Base-by-base conservation (phyloP, 2,113 vertebrate species). In the Pelodiscus sinensis region DNA sequence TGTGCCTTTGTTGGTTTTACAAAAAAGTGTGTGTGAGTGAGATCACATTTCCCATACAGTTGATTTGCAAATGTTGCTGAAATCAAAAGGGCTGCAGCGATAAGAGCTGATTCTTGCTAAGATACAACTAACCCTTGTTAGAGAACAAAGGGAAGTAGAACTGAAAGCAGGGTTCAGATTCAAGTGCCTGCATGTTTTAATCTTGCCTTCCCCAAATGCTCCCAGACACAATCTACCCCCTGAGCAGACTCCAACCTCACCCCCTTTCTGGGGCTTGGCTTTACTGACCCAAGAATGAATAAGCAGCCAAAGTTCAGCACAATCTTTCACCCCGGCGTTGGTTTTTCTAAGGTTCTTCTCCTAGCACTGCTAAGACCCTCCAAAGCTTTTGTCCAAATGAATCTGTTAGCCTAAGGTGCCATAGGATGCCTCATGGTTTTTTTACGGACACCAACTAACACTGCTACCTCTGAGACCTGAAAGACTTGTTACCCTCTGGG, bases 11-110 rank as follows among this genome's bases (percentile, higher is more conserved):
- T 68, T 78, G 57, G 29, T 14, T 91, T 82, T 90, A 35, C 80
- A 84, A 84, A 83, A 94, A 71, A 35, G 55, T 51, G 82, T 77
- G 86, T 25, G 44, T n/a, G 87, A 73, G 31, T 51, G 79, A 83
- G 50, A 88, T 21, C 22, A 82, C 92, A 27, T 84, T 91, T 92
- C 94, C 90, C 65, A 92, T 56, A 68, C 15, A 38, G 71, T 88
- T 62, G 12, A n/a, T 87, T 85, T 83, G 44, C 25, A 84, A 38
- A 12, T 57, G 15, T 86, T 86, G 71, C 52, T 60, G 79, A 93
- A 86, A 86, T 57, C 29, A 78, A 77, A 94, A 92, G 25, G 16
- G 57, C 1, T 68, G 91, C 82, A 78, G 52, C 27, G 22, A 2
- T 57, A 75, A 78, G 13, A 79, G 7, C 8, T 75, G n/a, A 90